Evolutionary conservation across 1,140 invertebrate species (phyloP).

Genomic region (Brachionus paranguensis): DNA sequence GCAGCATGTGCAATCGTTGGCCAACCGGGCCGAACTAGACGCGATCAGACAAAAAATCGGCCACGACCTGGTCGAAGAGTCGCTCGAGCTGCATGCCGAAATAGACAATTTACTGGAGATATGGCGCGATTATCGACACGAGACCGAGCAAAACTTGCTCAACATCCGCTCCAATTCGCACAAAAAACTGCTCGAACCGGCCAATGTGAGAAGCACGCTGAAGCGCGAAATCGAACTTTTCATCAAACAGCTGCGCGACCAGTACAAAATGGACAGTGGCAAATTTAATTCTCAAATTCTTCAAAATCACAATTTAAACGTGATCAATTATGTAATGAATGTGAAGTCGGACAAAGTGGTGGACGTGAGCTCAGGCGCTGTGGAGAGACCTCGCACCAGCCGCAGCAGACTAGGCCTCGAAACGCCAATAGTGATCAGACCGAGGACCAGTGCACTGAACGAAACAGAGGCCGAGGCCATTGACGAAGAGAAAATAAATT

Average conservation of each 20-base stretch:
- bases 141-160: not conserved
- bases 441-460: not conserved
- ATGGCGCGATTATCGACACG: constrained; percentile 19
- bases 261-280: not conserved
- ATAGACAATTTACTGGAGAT: constrained; percentile 16
- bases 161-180: not conserved
- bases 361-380: not conserved
- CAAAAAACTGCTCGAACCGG: not conserved
- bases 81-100: not conserved
- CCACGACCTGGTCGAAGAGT: not conserved
- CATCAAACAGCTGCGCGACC: not conserved
- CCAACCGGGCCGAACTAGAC: not conserved
- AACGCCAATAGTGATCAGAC: not conserved
- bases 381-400: not conserved
- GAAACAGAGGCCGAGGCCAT: not conserved
- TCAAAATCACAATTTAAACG: constrained; percentile 27
- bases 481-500: not conserved
- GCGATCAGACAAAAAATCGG: not conserved
- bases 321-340: constrained; percentile 29
- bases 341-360: not conserved
- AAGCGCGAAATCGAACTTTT: constrained; percentile 23
- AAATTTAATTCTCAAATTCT: not conserved
- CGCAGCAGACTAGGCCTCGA: not conserved
- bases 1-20: not conserved
- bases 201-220: not conserved